Evolutionary conservation across 2,113 vertebrate species (phyloP).

Genomic region (human (Homo sapiens)): DNA sequence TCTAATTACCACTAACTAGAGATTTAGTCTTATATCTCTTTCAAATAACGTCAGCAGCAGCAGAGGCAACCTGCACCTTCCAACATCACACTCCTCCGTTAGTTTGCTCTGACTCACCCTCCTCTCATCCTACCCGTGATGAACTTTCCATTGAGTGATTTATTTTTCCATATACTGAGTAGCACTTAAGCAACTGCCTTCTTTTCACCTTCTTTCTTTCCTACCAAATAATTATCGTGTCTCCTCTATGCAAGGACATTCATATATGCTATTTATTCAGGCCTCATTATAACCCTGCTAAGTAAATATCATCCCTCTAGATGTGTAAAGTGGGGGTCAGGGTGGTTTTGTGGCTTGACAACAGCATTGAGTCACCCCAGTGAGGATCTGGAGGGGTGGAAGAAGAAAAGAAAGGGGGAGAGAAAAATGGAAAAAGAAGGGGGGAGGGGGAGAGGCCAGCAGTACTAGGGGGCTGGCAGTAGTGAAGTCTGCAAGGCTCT

Average conservation of each 20-base stretch:
- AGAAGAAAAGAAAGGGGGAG: not conserved
- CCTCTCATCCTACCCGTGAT: conserved; percentile 24
- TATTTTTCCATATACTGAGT: conserved; percentile 19
- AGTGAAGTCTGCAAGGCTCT: not conserved
- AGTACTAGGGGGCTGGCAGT: not conserved
- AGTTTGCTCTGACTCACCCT: conserved; percentile 69
- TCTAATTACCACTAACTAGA: conserved; percentile 49
- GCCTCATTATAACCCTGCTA: not conserved
- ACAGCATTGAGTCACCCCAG: not conserved
- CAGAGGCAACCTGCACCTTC: not conserved
- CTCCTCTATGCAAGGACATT: not conserved
- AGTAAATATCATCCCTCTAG: not conserved
- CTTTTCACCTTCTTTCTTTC: conserved; percentile 50
- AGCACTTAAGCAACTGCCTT: conserved; percentile 3
- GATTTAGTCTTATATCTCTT: conserved; percentile 18
- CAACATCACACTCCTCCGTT: conserved; percentile 57
- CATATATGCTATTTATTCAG: not conserved
- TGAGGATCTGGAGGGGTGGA: not conserved
- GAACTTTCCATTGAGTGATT: conserved; percentile 50
- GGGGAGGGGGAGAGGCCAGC: not conserved
- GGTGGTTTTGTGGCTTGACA: not conserved
- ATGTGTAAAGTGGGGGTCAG: not conserved
- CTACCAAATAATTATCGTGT: conserved; percentile 22
- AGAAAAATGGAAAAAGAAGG: not conserved
- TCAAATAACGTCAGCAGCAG: conserved; percentile 53